Evolutionary conservation across 1,140 invertebrate genomes (phyloP).

Genomic region (Sinonovacula constricta): DNA sequence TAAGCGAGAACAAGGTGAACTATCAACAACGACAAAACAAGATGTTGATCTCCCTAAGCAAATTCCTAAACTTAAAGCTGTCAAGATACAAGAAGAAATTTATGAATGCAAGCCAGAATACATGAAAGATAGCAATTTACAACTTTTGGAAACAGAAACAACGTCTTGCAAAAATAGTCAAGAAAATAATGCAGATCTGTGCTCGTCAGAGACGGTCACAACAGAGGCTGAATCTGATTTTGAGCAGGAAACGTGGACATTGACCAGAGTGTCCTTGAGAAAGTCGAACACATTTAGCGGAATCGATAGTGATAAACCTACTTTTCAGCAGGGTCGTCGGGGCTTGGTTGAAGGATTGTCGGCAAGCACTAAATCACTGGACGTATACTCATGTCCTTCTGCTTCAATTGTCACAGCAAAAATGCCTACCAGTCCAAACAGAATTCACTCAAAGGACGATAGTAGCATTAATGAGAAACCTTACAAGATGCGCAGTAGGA

Average conservation of each 20-base stretch:
- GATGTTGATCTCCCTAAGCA: background rate
- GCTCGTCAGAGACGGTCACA: too few relatives aligned
- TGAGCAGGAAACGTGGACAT: background rate
- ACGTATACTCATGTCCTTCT: too few relatives aligned
- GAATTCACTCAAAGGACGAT: background rate
- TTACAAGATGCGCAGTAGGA: background rate
- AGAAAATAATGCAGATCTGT: background rate
- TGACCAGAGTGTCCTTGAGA: background rate
- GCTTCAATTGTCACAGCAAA: too few relatives aligned
- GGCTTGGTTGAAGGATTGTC: too few relatives aligned
- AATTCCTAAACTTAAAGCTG: background rate
- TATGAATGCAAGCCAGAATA: background rate
- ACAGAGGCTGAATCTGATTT: background rate
- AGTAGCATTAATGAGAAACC: background rate
- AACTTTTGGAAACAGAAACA: background rate
- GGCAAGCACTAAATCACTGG: too few relatives aligned
- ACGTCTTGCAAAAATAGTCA: background rate
- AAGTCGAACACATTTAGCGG: background rate
- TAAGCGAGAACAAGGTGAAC: background rate
- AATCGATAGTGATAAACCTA: background rate
- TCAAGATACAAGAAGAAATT: background rate
- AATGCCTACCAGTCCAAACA: background rate
- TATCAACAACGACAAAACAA: background rate
- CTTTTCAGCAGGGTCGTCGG: background rate
- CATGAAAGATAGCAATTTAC: background rate